A percentile compares a stretch with the other conserved stretches of the same genome.
These are phyloP conservation scores for Chaenocephalus aceratus DNA, from an alignment of 2,113 vertebrate species.

Conservation along the genomic window DNA sequence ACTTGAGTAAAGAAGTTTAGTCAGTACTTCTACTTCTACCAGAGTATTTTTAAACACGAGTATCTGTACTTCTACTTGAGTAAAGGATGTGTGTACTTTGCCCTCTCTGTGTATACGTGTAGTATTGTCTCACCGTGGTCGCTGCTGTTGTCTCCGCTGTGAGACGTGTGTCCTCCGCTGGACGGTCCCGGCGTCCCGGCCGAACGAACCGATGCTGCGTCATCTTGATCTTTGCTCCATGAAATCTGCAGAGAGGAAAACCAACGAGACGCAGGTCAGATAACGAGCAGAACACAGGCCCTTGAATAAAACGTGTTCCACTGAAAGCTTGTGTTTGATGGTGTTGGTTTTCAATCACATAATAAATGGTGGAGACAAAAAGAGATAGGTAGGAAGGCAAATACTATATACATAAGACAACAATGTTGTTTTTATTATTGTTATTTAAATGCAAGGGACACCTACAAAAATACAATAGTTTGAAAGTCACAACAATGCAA, in stretches of 20 bases:
- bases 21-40: too few relatives aligned
- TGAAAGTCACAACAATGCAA: not conserved
- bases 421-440: too few relatives aligned
- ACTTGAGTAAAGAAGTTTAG: too few relatives aligned
- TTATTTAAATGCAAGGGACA: too few relatives aligned
- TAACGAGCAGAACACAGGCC: not conserved
- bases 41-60: too few relatives aligned
- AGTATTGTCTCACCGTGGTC: slow-evolving; percentile 86
- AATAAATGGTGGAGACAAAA: not conserved
- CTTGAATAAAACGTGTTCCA: not conserved
- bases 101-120: not conserved
- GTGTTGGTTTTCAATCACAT: not conserved
- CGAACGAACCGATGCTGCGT: slow-evolving; percentile 88
- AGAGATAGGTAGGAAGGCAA: not conserved
- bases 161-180: slow-evolving; percentile 91
- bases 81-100: too few relatives aligned
- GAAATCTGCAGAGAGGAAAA: slow-evolving; percentile 80
- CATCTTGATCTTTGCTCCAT: slow-evolving; percentile 93
- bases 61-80: too few relatives aligned
- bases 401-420: too few relatives aligned
- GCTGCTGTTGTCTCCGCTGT: slow-evolving; percentile 95
- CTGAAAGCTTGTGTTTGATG: not conserved
- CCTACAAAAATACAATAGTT: not conserved
- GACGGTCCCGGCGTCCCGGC: slow-evolving; percentile 91
- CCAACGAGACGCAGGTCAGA: not conserved